These are phyloP conservation scores for Hemiscyllium ocellatum DNA, from an alignment of 2,113 vertebrate genomes.

Conservation along the genomic window DNA sequence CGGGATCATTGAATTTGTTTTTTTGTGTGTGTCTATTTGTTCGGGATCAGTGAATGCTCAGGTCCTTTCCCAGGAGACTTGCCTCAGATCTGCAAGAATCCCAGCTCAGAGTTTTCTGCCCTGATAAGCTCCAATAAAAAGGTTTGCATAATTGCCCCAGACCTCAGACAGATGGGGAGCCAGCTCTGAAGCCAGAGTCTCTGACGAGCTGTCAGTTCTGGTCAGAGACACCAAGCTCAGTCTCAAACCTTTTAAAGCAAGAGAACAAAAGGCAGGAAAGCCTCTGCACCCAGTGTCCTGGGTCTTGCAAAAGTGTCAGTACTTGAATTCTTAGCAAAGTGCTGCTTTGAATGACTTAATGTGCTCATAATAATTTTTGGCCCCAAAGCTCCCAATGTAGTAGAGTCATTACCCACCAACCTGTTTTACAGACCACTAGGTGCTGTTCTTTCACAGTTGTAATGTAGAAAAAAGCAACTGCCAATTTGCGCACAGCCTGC, in stretches of 20 bases:
- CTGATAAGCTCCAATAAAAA: conserved; percentile 7
- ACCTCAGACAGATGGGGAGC: conserved; percentile 16
- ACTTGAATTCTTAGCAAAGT: not conserved
- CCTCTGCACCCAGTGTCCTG: not conserved
- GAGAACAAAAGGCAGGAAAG: not conserved
- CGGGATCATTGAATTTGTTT: conserved; percentile 3
- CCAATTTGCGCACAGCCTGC: not conserved
- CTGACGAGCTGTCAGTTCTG: not conserved
- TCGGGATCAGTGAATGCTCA: not conserved
- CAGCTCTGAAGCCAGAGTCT: not conserved
- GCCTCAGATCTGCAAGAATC: conserved; percentile 7
- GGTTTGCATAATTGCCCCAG: conserved; percentile 12
- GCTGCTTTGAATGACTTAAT: not conserved
- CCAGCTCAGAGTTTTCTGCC: not conserved
- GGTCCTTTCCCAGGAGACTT: conserved; percentile 25
- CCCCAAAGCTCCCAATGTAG: not conserved
- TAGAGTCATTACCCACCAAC: too few relatives aligned
- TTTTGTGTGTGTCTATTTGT: not conserved
- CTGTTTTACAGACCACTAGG: not conserved
- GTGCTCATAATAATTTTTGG: not conserved
- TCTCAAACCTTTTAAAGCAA: not conserved
- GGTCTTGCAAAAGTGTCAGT: not conserved
- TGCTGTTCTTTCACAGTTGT: not conserved
- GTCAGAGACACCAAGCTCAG: not conserved
- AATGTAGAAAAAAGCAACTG: not conserved